Base-by-base conservation (phyloP, 2,113 vertebrate species). In the Enhydra lutris region DNA sequence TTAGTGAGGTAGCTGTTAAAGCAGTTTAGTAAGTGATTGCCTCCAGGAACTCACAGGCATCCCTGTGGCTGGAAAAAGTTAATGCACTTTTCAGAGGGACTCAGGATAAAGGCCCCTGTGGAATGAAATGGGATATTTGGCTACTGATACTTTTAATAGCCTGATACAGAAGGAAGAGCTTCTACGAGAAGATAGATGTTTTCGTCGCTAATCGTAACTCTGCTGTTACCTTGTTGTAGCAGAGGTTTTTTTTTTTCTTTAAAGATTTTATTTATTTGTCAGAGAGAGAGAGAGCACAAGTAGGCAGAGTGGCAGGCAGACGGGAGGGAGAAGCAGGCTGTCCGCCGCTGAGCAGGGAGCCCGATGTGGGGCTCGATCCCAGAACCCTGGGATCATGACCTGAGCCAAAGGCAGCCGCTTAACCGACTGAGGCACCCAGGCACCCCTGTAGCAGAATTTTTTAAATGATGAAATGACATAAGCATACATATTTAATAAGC, bases 401-500 rank as follows among this genome's bases (percentile, higher is more conserved):
- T 55, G 52, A 55, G 52, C 52, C 52, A 18, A 55, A 55, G 52
- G 5, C 52, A 55, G 52, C 17, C 17, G 52, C 52, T 18, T 55
- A 18, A 55, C 5, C 17, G 17, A 55, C 17, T 55, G 52, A 55
- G 17, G 4, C 52, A 52, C 52, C 15, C 52, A 52, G 52, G 15
- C 52, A 55, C 6, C 52, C 52, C 17, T 93, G 63, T 50, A 95
- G 71, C 50, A 85, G 26, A 52, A 55, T 65, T 78, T 87, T 69
- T 91, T 0, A 34, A 80, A 81, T 69, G 63, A 73, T 76, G 59
- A 86, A 47, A 57, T 96, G 85, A 94, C 7, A 69, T 95, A 26
- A 71, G 74, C 36, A 69, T 55, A 81, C 89, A 94, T 95, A 84
- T 67, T 95, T 92, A 83, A 93, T 86, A 78, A 93, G 7, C 29